Evolutionary conservation across 2,113 vertebrate species (phyloP).

Genomic region (Nerophis lumbriciformis): DNA sequence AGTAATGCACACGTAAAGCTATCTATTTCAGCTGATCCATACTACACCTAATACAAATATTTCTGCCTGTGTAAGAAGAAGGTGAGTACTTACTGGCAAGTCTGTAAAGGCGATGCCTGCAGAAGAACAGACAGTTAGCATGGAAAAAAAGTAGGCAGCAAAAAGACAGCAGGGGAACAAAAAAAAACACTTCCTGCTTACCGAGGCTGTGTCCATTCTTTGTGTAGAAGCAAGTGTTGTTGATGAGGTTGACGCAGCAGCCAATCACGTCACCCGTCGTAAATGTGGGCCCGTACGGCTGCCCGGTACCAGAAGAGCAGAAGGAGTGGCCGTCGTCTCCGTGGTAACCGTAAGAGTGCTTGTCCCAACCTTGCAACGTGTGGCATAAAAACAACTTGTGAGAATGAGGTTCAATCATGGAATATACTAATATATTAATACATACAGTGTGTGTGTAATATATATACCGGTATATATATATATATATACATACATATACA

Average conservation of each 20-base stretch:
- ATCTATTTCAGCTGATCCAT: background rate
- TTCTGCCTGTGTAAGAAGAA: slow-evolving; percentile 4
- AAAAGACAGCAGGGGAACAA: background rate
- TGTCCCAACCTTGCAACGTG: slow-evolving; percentile 86
- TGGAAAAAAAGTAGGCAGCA: background rate
- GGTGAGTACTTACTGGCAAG: slow-evolving; percentile 86
- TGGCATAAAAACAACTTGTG: background rate
- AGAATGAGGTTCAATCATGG: background rate
- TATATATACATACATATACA: too few species aligned
- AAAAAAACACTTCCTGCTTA: slow-evolving; percentile 34
- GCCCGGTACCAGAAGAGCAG: slow-evolving; percentile 95
- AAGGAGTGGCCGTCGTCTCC: slow-evolving; percentile 97
- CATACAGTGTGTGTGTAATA: too few species aligned
- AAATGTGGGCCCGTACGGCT: slow-evolving; percentile 95
- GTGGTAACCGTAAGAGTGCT: slow-evolving; percentile 97
- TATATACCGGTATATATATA: too few species aligned
- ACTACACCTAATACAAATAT: slow-evolving; percentile 6
- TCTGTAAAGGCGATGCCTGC: slow-evolving; percentile 98
- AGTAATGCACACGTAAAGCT: background rate
- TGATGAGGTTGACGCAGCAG: slow-evolving; percentile 98
- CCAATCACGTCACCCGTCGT: slow-evolving; percentile 97
- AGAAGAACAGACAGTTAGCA: slow-evolving; percentile 31
- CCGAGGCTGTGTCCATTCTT: slow-evolving; percentile 97
- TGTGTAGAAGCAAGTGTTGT: slow-evolving; percentile 96
- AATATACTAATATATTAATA: too few species aligned